phyloP scores from a whole-genome alignment of 2,888 invertebrate genomes.

The Monochamus alternatus region DNA sequence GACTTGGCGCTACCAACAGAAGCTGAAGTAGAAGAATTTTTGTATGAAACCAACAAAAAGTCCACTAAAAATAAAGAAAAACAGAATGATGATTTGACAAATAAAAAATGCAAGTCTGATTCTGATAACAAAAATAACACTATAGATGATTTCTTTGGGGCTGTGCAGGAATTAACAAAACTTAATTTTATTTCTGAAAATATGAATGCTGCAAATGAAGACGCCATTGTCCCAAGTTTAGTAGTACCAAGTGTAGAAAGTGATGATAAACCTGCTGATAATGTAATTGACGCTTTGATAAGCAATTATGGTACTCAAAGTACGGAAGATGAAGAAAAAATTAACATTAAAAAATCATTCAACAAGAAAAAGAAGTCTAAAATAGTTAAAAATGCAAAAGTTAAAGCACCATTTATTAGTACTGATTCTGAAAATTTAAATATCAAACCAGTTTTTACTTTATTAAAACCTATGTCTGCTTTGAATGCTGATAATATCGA shows the following conservation, averaged over 20 bases:
- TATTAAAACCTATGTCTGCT: background rate
- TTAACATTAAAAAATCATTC: no score
- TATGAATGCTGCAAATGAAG: background rate
- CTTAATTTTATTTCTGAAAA: background rate
- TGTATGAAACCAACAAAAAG: conserved; percentile 15
- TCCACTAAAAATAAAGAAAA: background rate
- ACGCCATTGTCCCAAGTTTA: background rate
- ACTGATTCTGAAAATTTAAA: background rate
- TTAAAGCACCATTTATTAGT: background rate
- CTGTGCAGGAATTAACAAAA: background rate
- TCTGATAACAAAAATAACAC: background rate
- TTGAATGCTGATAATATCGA: background rate
- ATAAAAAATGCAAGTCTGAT: background rate
- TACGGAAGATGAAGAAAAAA: conserved; percentile 4
- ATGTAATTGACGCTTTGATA: background rate
- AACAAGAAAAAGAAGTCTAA: conserved; percentile 13
- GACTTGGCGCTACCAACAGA: conserved; percentile 1
- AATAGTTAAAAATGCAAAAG: background rate
- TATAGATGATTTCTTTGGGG: background rate
- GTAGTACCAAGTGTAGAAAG: background rate
- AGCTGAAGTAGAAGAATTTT: conserved; percentile 9
- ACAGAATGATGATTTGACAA: background rate
- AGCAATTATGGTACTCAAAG: conserved; percentile 2
- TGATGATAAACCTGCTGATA: background rate
- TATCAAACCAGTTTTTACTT: background rate